These are phyloP conservation scores for Myiagra hebetior DNA, from an alignment of 2,113 vertebrate species.

Conservation along the genomic window DNA sequence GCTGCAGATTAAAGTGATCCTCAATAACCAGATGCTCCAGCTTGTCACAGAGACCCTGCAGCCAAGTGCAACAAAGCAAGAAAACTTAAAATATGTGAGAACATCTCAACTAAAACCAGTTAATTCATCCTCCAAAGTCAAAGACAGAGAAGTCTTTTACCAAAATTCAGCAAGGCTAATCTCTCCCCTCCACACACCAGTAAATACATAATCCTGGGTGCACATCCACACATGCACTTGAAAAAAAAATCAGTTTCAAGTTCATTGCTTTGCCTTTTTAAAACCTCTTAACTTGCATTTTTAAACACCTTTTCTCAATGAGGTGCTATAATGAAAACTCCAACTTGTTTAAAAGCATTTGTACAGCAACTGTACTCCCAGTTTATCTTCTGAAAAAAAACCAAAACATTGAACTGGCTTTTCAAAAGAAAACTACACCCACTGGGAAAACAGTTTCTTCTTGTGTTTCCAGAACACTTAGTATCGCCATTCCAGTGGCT, in stretches of 20 bases:
- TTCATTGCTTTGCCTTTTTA: not conserved
- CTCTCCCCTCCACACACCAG: accelerated
- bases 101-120: not conserved
- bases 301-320: not conserved
- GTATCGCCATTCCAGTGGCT: not conserved
- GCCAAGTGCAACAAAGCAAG: not conserved
- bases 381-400: not conserved
- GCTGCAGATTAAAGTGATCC: not conserved
- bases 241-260: not conserved
- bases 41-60: not conserved
- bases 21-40: not conserved
- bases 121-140: not conserved
- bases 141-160: not conserved
- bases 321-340: not conserved
- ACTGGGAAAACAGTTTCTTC: not conserved
- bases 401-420: not conserved
- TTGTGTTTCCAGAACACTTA: not conserved
- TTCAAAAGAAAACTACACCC: not conserved
- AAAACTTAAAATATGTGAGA: not conserved
- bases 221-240: not conserved
- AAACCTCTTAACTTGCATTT: not conserved
- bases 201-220: not conserved
- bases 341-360: not conserved
- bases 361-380: not conserved
- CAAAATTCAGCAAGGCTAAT: not conserved